Conservation (phyloP, 2,113 vertebrate species). For the Vireo altiloquus region DNA sequence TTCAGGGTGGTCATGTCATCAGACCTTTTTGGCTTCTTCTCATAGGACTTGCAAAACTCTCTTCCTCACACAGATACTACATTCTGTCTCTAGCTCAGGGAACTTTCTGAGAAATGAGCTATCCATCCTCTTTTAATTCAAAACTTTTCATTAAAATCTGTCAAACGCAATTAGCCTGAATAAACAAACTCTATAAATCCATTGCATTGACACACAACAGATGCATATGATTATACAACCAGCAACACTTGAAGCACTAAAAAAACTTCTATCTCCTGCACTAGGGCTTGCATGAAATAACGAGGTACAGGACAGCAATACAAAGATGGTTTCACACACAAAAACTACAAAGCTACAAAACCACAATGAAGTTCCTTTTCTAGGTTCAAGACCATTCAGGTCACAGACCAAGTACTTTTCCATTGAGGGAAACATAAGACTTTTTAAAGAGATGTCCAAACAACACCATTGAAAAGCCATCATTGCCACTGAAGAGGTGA, state of each 20-base stretch:
- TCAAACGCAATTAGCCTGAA: not conserved
- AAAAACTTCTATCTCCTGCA: not conserved
- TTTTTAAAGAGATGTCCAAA: not conserved
- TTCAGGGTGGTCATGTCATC: not conserved
- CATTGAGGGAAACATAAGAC: not conserved
- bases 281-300: not conserved
- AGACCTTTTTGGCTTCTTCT: not conserved
- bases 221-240: not conserved
- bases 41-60: not conserved
- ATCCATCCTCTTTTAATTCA: not conserved
- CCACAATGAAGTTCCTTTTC: not conserved
- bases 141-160: not conserved
- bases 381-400: not conserved
- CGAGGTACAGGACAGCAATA: not conserved
- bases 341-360: not conserved
- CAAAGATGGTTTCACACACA: not conserved
- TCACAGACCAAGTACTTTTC: not conserved
- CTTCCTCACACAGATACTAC: not conserved
- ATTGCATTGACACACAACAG: not conserved
- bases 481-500: not conserved
- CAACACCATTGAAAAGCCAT: not conserved
- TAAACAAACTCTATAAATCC: not conserved
- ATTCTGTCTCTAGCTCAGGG: not conserved
- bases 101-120: not conserved
- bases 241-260: not conserved